phyloP scores from a whole-genome alignment of 2,888 invertebrate species.

The Cataglyphis rosenhaueri region DNA sequence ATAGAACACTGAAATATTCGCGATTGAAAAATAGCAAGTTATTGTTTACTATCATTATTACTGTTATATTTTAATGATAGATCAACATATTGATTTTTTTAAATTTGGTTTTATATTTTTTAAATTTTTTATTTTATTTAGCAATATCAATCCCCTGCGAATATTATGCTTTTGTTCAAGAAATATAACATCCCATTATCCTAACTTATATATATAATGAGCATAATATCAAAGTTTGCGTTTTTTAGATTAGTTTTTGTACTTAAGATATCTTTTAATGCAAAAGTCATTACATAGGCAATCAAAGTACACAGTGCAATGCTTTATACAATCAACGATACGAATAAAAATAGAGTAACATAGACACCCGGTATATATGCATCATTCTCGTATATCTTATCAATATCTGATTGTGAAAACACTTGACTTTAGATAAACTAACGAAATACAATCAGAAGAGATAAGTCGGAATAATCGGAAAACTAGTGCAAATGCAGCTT shows the following conservation, averaged over 20 bases:
- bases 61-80: background rate
- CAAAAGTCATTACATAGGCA: background rate
- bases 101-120: background rate
- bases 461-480: background rate
- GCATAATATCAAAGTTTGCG: background rate
- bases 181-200: background rate
- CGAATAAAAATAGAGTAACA: background rate
- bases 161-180: background rate
- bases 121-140: conserved; percentile 29
- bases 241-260: background rate
- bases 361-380: background rate
- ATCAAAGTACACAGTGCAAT: conserved; percentile 20
- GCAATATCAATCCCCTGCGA: background rate
- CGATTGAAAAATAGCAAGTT: background rate
- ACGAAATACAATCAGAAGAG: background rate
- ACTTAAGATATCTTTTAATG: conserved; percentile 16
- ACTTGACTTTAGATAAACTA: background rate
- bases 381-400: background rate
- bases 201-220: background rate
- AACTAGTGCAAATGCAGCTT: background rate
- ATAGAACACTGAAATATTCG: background rate
- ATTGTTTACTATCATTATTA: background rate
- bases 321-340: background rate
- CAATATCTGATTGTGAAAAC: background rate
- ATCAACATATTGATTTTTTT: background rate